These are phyloP conservation scores for Camponotus vicinus DNA, from an alignment of 1,140 invertebrate species.

Conservation along the genomic window DNA sequence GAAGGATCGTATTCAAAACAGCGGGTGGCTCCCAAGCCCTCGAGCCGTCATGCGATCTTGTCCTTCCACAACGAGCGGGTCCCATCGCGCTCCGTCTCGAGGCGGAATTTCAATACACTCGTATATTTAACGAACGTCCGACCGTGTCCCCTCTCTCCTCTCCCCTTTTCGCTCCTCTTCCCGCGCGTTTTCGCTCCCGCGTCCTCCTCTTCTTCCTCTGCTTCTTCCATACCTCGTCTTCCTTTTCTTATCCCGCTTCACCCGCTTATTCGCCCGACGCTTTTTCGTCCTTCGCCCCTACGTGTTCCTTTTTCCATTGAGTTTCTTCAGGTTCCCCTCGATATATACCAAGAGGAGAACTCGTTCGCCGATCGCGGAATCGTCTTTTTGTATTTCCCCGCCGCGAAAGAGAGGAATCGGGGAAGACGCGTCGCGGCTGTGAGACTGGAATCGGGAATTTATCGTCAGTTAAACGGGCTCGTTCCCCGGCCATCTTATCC, in stretches of 20 bases:
- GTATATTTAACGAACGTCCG: conserved; percentile 82
- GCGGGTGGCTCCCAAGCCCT: conserved; percentile 80
- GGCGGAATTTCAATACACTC: conserved; percentile 83
- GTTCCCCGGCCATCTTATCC: conserved; percentile 68
- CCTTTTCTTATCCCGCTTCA: conserved; percentile 52
- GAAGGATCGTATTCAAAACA: conserved; percentile 82
- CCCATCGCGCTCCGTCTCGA: conserved; percentile 78
- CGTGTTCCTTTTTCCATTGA: conserved; percentile 62
- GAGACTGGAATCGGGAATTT: conserved; percentile 78
- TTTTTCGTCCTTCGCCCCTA: conserved; percentile 43
- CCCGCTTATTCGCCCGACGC: conserved; percentile 15
- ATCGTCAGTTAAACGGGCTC: conserved; percentile 77
- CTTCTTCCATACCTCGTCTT: conserved; percentile 44
- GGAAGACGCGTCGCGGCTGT: conserved; percentile 61
- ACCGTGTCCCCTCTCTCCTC: conserved; percentile 23
- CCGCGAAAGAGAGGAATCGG: conserved; percentile 46
- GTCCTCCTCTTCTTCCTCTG: conserved; percentile 34
- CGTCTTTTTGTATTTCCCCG: conserved; percentile 78
- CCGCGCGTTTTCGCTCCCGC: conserved; percentile 29
- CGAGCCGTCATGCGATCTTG: conserved; percentile 82
- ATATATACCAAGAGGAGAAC: conserved; percentile 67
- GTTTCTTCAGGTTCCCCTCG: conserved; percentile 47
- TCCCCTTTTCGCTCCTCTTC: conserved; percentile 24
- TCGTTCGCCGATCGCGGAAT: conserved; percentile 70
- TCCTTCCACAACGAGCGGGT: conserved; percentile 81